Percentiles rank a stretch among this genome's conserved stretches.
Evolutionary conservation across 64 coral and sea anemone genomes (phyloP).

Genomic region (Porites australiensis): DNA sequence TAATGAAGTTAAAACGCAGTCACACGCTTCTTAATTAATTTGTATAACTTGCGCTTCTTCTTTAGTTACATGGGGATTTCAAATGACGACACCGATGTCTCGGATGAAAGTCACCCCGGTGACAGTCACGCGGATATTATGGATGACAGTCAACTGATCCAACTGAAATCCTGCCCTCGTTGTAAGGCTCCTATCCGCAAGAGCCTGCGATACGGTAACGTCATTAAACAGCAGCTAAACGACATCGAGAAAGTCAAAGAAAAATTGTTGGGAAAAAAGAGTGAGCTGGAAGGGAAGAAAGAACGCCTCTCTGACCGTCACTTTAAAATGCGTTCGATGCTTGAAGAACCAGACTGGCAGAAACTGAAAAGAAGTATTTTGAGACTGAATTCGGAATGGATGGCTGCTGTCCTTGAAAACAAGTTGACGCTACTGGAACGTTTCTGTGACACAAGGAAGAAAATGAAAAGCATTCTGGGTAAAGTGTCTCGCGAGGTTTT

Average conservation of each 20-base stretch:
- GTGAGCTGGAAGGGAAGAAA: not conserved
- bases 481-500: too few relatives aligned
- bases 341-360: not conserved
- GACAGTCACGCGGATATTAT: too few relatives aligned
- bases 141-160: slow-evolving; percentile 1
- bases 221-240: slow-evolving; percentile 58
- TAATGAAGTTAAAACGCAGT: too few relatives aligned
- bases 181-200: slow-evolving; percentile 75
- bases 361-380: not conserved
- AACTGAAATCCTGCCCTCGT: slow-evolving; percentile 73
- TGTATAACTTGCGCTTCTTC: not conserved
- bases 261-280: not conserved
- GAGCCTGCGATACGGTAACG: slow-evolving; percentile 80
- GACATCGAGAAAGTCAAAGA: slow-evolving; percentile 71
- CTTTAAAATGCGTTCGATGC: not conserved
- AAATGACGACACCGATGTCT: not conserved
- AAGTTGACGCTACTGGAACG: slow-evolving; percentile 21
- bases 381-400: not conserved
- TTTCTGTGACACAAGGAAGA: slow-evolving; percentile 4
- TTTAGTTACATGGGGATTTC: slow-evolving; percentile 57
- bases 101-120: too few relatives aligned
- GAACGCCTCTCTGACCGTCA: not conserved
- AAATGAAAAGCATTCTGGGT: not conserved
- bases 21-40: too few relatives aligned
- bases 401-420: not conserved